Conservation (phyloP, 2,113 vertebrate species). For the Struthio camelus region DNA sequence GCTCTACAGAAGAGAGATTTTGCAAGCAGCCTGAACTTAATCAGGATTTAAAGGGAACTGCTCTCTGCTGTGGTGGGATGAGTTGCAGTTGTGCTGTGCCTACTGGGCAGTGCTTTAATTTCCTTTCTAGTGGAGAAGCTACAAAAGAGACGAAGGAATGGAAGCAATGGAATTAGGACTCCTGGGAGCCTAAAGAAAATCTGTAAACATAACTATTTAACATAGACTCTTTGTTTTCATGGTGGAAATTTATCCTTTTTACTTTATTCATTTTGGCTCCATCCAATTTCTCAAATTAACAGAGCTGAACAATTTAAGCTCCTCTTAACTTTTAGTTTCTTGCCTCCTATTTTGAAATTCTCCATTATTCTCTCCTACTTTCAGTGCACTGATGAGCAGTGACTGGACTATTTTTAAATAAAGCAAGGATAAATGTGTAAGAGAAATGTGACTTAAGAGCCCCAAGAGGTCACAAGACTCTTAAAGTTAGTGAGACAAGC, state of each 20-base stretch:
- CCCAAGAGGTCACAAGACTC: slow-evolving; percentile 44
- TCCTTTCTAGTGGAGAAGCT: slow-evolving; percentile 42
- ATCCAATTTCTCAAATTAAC: slow-evolving; percentile 52
- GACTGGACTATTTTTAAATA: slow-evolving; percentile 56
- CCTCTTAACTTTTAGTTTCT: slow-evolving; percentile 32
- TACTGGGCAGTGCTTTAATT: slow-evolving; percentile 11
- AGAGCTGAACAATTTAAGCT: slow-evolving; percentile 41
- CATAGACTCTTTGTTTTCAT: slow-evolving; percentile 22
- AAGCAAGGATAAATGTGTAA: slow-evolving; percentile 19
- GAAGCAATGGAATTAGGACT: slow-evolving; percentile 1
- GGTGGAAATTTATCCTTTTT: slow-evolving; percentile 31
- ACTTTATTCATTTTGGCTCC: slow-evolving; percentile 2
- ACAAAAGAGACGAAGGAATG: slow-evolving; percentile 43
- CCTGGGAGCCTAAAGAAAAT: background rate
- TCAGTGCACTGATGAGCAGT: slow-evolving; percentile 27
- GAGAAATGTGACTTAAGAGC: slow-evolving; percentile 36
- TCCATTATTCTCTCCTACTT: slow-evolving; percentile 24
- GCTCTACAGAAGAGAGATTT: slow-evolving; percentile 1
- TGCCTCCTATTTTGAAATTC: background rate
- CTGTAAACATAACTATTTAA: background rate
- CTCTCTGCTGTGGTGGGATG: slow-evolving; percentile 11
- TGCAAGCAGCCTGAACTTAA: background rate
- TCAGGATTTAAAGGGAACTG: slow-evolving; percentile 25
- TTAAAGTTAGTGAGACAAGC: slow-evolving; percentile 18
- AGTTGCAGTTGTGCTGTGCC: slow-evolving; percentile 13